Evolutionary conservation across 1,140 invertebrate genomes (phyloP).

Genomic region (Cotesia typhae): DNA sequence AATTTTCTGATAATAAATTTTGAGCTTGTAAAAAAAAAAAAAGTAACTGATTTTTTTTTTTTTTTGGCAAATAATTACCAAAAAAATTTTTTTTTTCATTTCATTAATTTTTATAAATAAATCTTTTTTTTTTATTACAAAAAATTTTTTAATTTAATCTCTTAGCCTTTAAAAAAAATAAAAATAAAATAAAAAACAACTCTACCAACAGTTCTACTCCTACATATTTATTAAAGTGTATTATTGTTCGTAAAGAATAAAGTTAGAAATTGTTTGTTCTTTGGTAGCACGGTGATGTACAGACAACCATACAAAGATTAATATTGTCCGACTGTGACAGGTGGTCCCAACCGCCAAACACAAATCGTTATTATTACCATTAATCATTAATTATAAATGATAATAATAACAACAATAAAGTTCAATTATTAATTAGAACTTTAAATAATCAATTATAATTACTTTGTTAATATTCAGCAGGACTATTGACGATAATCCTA

Average conservation of each 20-base stretch:
- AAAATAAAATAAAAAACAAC: background rate
- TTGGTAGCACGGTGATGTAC: conserved; percentile 34
- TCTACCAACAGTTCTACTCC: conserved; percentile 11
- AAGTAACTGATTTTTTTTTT: too few relatives aligned
- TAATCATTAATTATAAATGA: background rate
- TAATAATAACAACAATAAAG: background rate
- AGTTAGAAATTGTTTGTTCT: conserved; percentile 22
- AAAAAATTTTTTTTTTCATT: too few relatives aligned
- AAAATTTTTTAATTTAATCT: too few relatives aligned
- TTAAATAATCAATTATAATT: background rate
- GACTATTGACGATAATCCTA: too few relatives aligned
- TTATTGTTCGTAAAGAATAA: background rate
- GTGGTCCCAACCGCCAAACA: conserved; percentile 35
- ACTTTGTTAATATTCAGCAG: background rate
- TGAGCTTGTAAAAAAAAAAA: too few relatives aligned
- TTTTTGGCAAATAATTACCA: too few relatives aligned
- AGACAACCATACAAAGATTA: conserved; percentile 20
- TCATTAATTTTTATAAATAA: too few relatives aligned
- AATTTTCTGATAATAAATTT: too few relatives aligned
- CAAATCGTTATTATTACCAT: conserved; percentile 20
- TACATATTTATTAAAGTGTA: background rate
- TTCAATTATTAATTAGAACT: too few relatives aligned
- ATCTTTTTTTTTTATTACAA: too few relatives aligned
- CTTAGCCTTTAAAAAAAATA: too few relatives aligned
- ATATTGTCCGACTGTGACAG: conserved; percentile 33